phyloP scores from a whole-genome alignment of 2,113 vertebrate species.

The Oceanodroma tethys region DNA sequence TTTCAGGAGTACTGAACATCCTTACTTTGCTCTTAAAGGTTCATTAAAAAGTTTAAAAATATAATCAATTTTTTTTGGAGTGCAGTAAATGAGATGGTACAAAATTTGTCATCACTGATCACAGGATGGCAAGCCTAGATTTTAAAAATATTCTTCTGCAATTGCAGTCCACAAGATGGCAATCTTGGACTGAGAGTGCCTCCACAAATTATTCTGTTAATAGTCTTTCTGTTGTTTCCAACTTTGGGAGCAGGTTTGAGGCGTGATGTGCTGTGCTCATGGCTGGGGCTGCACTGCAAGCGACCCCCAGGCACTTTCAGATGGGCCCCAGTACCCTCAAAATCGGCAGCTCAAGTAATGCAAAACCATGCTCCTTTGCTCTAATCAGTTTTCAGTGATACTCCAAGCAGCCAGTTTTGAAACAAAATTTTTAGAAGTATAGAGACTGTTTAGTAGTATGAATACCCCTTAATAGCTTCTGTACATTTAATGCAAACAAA shows the following conservation, averaged over 20 bases:
- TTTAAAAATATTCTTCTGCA: background rate
- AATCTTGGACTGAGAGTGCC: conserved; percentile 36
- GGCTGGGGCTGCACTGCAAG: background rate
- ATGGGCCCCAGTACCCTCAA: background rate
- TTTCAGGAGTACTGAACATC: background rate
- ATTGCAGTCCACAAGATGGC: conserved; percentile 64
- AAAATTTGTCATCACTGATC: background rate
- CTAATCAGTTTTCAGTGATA: background rate
- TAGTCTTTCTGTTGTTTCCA: background rate
- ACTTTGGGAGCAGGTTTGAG: background rate
- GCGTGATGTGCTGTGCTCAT: background rate
- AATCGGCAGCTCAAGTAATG: background rate
- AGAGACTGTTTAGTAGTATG: background rate
- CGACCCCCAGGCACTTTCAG: background rate
- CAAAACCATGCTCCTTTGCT: background rate
- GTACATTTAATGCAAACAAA: background rate
- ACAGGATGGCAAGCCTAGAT: background rate
- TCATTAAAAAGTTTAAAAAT: background rate
- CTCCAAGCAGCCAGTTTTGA: background rate
- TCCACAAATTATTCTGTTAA: background rate
- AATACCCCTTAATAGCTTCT: background rate
- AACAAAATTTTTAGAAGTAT: background rate
- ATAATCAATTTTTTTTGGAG: background rate
- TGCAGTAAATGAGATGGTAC: background rate
- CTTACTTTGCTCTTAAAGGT: background rate